These are phyloP conservation scores for Alloplasta piceator DNA, from an alignment of 2,888 invertebrate species.

Conservation along the genomic window DNA sequence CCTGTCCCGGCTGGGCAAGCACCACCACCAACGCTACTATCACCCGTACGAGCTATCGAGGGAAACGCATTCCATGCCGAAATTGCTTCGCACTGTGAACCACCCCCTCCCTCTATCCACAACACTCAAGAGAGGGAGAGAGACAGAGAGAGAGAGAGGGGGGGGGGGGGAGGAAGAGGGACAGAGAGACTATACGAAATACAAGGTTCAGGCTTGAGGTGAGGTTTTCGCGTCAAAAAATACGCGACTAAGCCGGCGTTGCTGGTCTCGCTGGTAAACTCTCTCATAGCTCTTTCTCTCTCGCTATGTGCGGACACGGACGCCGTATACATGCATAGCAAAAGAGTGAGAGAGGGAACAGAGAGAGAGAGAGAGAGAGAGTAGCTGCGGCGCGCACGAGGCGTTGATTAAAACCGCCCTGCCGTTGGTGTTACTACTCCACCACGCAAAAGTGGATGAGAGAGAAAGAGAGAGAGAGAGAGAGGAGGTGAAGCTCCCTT, in stretches of 20 bases:
- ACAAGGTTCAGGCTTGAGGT: constrained; percentile 75
- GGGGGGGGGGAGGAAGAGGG: not conserved
- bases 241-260: constrained; percentile 70
- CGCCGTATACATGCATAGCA: constrained; percentile 24
- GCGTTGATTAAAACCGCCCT: constrained; percentile 82
- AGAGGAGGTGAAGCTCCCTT: constrained; percentile 4
- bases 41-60: constrained; percentile 76
- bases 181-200: constrained; percentile 52
- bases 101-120: constrained; percentile 45
- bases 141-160: not conserved
- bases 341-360: not conserved
- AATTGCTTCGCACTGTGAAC: constrained; percentile 81
- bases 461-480: constrained; percentile 57
- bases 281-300: constrained; percentile 33
- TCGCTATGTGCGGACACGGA: constrained; percentile 20
- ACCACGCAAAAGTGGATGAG: constrained; percentile 59
- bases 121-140: constrained; percentile 6
- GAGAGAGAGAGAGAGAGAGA: constrained; percentile 28
- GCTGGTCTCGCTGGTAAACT: constrained; percentile 47
- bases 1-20: constrained; percentile 82
- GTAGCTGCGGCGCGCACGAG: constrained; percentile 71
- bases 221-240: constrained; percentile 79
- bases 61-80: constrained; percentile 82
- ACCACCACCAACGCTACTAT: constrained; percentile 65
- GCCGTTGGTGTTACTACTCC: constrained; percentile 63